Conservation (phyloP, 2,113 vertebrate genomes). For the Oncorhynchus clarkii region DNA sequence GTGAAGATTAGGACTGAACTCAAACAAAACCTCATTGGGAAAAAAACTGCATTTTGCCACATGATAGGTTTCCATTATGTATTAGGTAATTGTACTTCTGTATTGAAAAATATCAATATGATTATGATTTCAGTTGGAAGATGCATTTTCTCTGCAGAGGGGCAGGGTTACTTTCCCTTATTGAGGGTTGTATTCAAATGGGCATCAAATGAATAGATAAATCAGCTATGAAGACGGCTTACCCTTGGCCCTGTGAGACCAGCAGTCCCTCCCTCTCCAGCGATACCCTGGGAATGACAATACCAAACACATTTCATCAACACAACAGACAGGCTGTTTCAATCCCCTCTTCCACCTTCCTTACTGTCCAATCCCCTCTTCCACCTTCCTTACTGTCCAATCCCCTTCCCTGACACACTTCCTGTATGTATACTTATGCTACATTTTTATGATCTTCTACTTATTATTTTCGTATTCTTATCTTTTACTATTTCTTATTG, state of each 20-base stretch:
- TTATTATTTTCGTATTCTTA: no score
- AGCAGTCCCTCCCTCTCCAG: conserved; percentile 85
- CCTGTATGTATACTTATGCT: no score
- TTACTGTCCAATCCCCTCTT: no score
- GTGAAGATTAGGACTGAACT: not conserved
- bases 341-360: no score
- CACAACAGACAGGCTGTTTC: not conserved
- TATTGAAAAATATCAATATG: not conserved
- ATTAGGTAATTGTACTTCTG: not conserved
- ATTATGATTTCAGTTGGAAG: not conserved
- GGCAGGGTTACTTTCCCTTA: not conserved
- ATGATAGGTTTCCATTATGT: not conserved
- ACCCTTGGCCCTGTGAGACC: conserved; percentile 88
- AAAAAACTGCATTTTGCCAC: not conserved
- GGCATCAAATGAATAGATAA: not conserved
- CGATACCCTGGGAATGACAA: conserved; percentile 80
- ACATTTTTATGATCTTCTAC: no score
- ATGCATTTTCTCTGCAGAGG: not conserved
- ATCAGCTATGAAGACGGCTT: conserved; percentile 15
- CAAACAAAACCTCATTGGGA: not conserved
- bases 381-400: no score
- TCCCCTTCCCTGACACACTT: no score
- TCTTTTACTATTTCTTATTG: no score
- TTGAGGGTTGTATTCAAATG: not conserved
- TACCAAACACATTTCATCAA: not conserved